Conservation (phyloP, 2,888 invertebrate genomes). For the Emmelina monodactyla region DNA sequence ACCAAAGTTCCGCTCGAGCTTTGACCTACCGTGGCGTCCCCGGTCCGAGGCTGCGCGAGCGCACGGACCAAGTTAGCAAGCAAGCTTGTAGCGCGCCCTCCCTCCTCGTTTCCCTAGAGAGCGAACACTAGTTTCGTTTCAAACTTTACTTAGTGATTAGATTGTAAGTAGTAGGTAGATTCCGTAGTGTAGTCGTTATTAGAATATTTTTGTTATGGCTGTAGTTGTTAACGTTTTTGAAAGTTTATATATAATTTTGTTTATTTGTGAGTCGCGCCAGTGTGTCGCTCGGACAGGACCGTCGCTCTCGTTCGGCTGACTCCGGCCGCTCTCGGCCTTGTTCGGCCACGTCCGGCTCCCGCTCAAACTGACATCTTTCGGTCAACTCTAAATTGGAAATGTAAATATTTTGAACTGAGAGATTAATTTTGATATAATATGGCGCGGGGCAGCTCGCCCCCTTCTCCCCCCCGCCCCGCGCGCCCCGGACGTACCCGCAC, state of each 20-base stretch:
- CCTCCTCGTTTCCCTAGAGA: constrained; percentile 48
- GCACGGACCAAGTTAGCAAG: constrained; percentile 19
- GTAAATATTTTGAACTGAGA: constrained; percentile 1
- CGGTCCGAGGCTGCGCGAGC: constrained; percentile 17
- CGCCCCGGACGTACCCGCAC: constrained; percentile 34
- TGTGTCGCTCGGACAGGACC: constrained; percentile 38
- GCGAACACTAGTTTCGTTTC: constrained; percentile 58
- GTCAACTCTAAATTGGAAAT: neutral
- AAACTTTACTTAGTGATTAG: constrained; percentile 56
- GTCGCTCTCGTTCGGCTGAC: constrained; percentile 21
- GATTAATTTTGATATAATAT: neutral
- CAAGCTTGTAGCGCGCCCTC: constrained; percentile 8
- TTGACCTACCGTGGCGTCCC: constrained; percentile 30
- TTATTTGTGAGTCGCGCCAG: constrained; percentile 48
- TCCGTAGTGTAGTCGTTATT: constrained; percentile 61
- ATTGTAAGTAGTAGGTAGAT: constrained; percentile 56
- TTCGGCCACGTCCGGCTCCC: constrained; percentile 10
- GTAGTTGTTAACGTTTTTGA: constrained; percentile 63
- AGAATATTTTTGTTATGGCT: constrained; percentile 65
- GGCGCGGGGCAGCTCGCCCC: neutral
- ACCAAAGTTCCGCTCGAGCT: constrained; percentile 53
- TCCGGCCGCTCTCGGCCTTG: constrained; percentile 13
- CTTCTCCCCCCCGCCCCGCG: constrained; percentile 20
- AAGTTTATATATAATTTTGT: constrained; percentile 58
- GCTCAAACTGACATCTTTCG: constrained; percentile 1